A percentile compares a stretch with the other conserved stretches of the same genome.
These are phyloP conservation scores for Brachionichthys hirsutus DNA, from an alignment of 2,113 vertebrate species.

Conservation along the genomic window DNA sequence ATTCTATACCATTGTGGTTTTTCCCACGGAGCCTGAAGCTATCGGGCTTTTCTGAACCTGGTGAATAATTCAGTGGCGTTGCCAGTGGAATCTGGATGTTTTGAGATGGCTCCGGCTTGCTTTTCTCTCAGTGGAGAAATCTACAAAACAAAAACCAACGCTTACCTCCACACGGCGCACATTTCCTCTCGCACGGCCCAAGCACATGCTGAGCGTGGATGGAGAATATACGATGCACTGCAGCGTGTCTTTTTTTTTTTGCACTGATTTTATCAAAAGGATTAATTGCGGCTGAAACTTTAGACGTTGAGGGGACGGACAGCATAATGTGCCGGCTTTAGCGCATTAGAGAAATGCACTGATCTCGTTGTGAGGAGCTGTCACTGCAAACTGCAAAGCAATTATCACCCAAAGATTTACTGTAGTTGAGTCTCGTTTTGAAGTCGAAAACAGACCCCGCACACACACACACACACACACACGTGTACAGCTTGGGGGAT, in stretches of 20 bases:
- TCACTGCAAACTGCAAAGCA: conserved; percentile 60
- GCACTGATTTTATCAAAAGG: conserved; percentile 25
- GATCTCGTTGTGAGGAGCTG: conserved; percentile 49
- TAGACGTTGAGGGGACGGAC: conserved; percentile 7
- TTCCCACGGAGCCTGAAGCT: conserved; percentile 18
- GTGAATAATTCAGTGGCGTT: conserved; percentile 58
- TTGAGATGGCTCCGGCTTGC: conserved; percentile 39
- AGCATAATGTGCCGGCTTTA: conserved; percentile 27
- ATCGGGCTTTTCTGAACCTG: conserved; percentile 31
- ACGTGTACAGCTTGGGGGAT: conserved; percentile 43
- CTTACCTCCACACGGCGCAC: not conserved
- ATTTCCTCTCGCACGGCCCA: not conserved
- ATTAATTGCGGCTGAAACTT: conserved; percentile 27
- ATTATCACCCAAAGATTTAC: conserved; percentile 67
- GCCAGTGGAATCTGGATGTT: conserved; percentile 34
- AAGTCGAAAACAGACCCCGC: conserved; percentile 40
- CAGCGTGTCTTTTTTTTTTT: not conserved
- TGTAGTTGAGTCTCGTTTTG: conserved; percentile 51
- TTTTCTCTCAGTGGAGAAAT: not conserved
- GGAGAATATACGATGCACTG: conserved; percentile 7
- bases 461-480: conserved; percentile 9
- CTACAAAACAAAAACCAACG: not conserved
- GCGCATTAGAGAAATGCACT: conserved; percentile 35
- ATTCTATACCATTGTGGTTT: too few relatives aligned
- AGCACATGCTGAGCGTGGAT: conserved; percentile 2